Evolutionary conservation across 1,140 invertebrate species (phyloP).

Genomic region (Octopus bimaculoides): DNA sequence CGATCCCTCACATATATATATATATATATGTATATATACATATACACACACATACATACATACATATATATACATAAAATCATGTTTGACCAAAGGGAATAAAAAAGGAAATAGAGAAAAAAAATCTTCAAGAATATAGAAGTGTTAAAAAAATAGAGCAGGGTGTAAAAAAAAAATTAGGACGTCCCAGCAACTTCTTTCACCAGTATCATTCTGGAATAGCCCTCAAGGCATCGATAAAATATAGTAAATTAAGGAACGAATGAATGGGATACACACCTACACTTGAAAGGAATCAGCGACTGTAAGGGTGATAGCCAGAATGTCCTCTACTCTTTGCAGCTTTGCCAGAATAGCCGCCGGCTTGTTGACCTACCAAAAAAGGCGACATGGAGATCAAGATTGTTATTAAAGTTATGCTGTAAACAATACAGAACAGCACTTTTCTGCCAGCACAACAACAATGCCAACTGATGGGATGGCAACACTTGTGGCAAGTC

Average conservation of each 20-base stretch:
- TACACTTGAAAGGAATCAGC: constrained; percentile 12
- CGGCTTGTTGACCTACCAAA: constrained; percentile 12
- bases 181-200: neutral
- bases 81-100: neutral
- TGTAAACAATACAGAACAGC: constrained; percentile 6
- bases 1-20: neutral
- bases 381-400: constrained; percentile 9
- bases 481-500: constrained; percentile 4
- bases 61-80: neutral
- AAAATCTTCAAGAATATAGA: neutral
- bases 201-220: constrained; percentile 13
- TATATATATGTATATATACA: neutral
- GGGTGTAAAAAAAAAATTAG: neutral
- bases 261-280: constrained; percentile 8
- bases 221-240: neutral
- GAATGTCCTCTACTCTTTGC: constrained; percentile 13
- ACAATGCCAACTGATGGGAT: neutral
- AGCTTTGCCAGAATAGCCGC: constrained; percentile 14
- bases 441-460: neutral
- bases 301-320: constrained; percentile 13
- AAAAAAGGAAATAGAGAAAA: neutral
- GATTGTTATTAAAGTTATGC: neutral
- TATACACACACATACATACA: neutral
- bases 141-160: neutral
- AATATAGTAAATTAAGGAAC: neutral